Evolutionary conservation across 2,888 invertebrate genomes (phyloP).

Genomic region (Microchrysa polita): DNA sequence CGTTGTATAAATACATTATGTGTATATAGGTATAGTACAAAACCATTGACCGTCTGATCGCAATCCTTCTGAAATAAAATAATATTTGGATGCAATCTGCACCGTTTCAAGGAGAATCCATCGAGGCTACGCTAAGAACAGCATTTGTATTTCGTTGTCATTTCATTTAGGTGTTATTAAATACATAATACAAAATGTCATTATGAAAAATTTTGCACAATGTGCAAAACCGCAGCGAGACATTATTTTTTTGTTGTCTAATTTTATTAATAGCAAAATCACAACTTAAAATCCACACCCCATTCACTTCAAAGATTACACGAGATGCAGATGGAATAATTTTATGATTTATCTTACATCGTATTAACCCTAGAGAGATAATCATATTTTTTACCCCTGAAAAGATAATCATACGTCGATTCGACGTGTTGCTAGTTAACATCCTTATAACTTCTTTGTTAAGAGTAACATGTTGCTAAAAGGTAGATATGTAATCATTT

Average conservation of each 20-base stretch:
- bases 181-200: conserved; percentile 8
- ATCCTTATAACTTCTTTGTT: no score
- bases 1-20: no score
- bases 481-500: no score
- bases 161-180: neutral
- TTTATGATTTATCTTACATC: conserved; percentile 11
- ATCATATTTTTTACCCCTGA: no score
- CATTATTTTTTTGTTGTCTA: neutral
- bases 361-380: no score
- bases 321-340: no score
- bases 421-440: no score
- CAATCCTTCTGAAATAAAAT: conserved; percentile 4
- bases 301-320: no score
- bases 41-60: neutral
- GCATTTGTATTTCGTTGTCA: conserved; percentile 20
- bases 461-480: no score
- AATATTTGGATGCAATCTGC: conserved; percentile 29
- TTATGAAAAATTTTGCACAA: neutral
- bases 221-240: neutral
- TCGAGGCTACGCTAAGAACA: neutral
- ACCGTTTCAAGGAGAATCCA: neutral
- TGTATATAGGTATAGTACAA: neutral
- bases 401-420: no score
- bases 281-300: no score
- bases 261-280: no score